Base-by-base conservation (phyloP, 2,888 invertebrate species). In the Phorcus lineatus region DNA sequence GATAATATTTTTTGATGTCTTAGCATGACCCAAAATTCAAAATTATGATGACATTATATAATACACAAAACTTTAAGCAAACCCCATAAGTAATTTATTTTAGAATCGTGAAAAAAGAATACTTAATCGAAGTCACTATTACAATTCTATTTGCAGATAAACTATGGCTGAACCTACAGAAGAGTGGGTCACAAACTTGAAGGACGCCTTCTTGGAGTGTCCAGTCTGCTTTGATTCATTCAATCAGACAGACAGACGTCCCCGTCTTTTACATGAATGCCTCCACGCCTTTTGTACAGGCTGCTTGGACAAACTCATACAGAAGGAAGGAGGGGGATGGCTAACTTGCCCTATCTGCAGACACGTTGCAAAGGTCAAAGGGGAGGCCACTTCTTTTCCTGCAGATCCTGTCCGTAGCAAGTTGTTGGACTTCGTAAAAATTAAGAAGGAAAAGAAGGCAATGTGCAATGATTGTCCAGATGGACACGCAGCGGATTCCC, bases 221-320 rank as follows among this genome's bases (percentile, higher is more conserved):
- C 70, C 70, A 0, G 40, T 70, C 17, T 70, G 70, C 36, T n/a
- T 70, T 0, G 70, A 36, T 40, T 16, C 7, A 16, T 70, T 40
- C 70, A 70, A 70, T 24, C 36, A 70, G 36, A 70, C 70, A 40
- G 70, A 70, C 19, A 31, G 70, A 2, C 70, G 70, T n/a, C 70
- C 70, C n/a, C 70, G 70, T 40, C 70, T 70, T 19, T 19, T 70
- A 11, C 70, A 36, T 17, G 7, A 16, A 6, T 70, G 70, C 40
- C 19, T 70, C 36, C 70, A 70, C 9, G 70, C 70, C 16, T 40
- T 70, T n/a, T 70, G 70, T 17, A 70, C 70, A n/a, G n/a, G n/a
- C 19, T 70, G 70, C 36, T n/a, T 70, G 4, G 31, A 36, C 9
- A 31, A 36, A 17, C 70, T 70, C 0, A 22, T 70, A 11, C 17